Evolutionary conservation across 2,888 invertebrate species (phyloP).

Genomic region (Isoperla grammatica): DNA sequence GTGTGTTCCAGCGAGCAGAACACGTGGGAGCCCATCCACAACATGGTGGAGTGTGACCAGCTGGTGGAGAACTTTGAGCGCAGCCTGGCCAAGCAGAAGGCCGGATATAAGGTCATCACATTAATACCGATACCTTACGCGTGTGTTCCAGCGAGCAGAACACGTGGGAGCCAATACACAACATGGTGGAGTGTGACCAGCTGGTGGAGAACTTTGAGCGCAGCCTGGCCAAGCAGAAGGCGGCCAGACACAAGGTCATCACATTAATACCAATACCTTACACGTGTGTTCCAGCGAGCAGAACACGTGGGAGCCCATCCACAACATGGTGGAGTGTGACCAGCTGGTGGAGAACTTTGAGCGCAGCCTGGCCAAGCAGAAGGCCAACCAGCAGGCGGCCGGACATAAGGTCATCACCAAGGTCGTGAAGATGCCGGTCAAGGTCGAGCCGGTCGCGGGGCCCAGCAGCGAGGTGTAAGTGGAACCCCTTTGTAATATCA

Average conservation of each 20-base stretch:
- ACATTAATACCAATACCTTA: too few species aligned
- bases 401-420: constrained; percentile 7
- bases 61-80: constrained; percentile 75
- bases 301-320: constrained; percentile 80
- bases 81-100: constrained; percentile 68
- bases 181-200: constrained; percentile 69
- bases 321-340: constrained; percentile 70
- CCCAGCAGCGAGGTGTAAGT: background rate
- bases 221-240: constrained; percentile 68
- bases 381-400: constrained; percentile 49
- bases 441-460: background rate
- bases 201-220: constrained; percentile 75
- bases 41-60: constrained; percentile 69
- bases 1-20: constrained; percentile 73
- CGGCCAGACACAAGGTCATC: constrained; percentile 43
- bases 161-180: constrained; percentile 78
- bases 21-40: constrained; percentile 78
- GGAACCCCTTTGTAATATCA: too few species aligned
- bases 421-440: background rate
- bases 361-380: constrained; percentile 67
- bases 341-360: constrained; percentile 75
- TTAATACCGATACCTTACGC: too few species aligned
- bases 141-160: constrained; percentile 70
- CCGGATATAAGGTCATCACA: background rate
- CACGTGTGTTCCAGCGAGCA: constrained; percentile 52